A percentile compares a stretch with the other conserved stretches of the same genome.
Evolutionary conservation across 1,140 invertebrate species (phyloP).

Genomic region (Drosophila eugracilis): DNA sequence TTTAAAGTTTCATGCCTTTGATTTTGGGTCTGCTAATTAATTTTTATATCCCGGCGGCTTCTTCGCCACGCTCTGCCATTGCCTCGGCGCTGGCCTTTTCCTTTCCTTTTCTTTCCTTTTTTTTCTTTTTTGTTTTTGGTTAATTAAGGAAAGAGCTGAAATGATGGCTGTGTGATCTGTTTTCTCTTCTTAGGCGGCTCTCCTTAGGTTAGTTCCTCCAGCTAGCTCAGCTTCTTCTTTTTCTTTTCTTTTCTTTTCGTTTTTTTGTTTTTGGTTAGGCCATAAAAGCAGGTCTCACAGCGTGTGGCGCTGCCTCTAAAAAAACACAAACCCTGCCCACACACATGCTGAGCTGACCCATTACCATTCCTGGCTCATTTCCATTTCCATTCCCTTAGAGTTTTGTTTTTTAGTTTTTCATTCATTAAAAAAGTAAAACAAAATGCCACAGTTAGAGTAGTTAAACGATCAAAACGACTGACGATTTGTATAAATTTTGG

Average conservation of each 20-base stretch:
- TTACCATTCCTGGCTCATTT: conserved; percentile 50
- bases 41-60: conserved; percentile 76
- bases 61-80: conserved; percentile 59
- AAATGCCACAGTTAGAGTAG: conserved; percentile 33
- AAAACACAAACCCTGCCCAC: conserved; percentile 34
- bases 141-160: conserved; percentile 78
- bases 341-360: conserved; percentile 44
- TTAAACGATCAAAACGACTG: conserved; percentile 76
- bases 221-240: too few species aligned
- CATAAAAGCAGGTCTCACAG: conserved; percentile 61
- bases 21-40: conserved; percentile 69
- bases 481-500: conserved; percentile 58
- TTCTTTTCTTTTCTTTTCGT: too few species aligned
- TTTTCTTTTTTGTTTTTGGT: too few species aligned
- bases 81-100: conserved; percentile 48
- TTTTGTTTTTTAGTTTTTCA: conserved; percentile 40
- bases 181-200: too few species aligned
- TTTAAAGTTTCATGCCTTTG: conserved; percentile 43
- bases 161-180: conserved; percentile 47
- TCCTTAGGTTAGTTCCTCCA: too few species aligned
- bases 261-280: conserved; percentile 20
- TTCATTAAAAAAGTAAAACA: conserved; percentile 53
- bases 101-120: too few species aligned
- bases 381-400: conserved; percentile 27
- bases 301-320: conserved; percentile 54